Evolutionary conservation across 2,113 vertebrate species (phyloP).

Genomic region (Morone chrysops): DNA sequence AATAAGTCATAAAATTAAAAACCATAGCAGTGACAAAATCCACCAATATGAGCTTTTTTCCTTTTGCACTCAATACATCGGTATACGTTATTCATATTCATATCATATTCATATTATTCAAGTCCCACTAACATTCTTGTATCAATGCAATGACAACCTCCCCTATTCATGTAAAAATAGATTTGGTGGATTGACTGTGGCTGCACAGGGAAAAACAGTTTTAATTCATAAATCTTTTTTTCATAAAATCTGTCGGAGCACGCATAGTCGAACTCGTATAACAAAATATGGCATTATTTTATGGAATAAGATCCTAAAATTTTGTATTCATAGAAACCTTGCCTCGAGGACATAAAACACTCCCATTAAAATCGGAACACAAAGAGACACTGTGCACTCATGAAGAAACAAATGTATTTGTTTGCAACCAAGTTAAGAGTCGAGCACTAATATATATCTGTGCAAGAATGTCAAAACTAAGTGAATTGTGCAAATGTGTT

Average conservation of each 20-base stretch:
- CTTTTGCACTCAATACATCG: not conserved
- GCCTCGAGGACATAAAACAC: not conserved
- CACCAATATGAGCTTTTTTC: not conserved
- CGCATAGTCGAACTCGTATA: not conserved
- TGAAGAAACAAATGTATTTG: slow-evolving; percentile 6
- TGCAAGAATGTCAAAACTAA: slow-evolving; percentile 29
- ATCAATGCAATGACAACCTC: not conserved
- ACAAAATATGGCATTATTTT: not conserved
- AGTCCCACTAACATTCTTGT: not conserved
- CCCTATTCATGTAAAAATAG: not conserved
- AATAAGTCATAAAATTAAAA: not conserved
- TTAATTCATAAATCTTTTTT: no score
- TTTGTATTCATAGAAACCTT: not conserved
- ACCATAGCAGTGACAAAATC: not conserved
- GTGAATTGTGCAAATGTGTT: slow-evolving; percentile 30
- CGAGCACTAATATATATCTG: slow-evolving; percentile 7
- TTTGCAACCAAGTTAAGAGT: slow-evolving; percentile 14
- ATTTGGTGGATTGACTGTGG: not conserved
- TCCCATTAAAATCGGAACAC: not conserved
- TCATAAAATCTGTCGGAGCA: not conserved
- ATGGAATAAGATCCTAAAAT: not conserved
- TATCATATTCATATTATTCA: no score
- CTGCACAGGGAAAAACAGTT: not conserved
- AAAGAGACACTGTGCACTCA: not conserved
- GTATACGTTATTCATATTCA: not conserved